Evolutionary conservation across 2,797 vertebrate species (phyloP).

Genomic region (Brachyalestes nurse): DNA sequence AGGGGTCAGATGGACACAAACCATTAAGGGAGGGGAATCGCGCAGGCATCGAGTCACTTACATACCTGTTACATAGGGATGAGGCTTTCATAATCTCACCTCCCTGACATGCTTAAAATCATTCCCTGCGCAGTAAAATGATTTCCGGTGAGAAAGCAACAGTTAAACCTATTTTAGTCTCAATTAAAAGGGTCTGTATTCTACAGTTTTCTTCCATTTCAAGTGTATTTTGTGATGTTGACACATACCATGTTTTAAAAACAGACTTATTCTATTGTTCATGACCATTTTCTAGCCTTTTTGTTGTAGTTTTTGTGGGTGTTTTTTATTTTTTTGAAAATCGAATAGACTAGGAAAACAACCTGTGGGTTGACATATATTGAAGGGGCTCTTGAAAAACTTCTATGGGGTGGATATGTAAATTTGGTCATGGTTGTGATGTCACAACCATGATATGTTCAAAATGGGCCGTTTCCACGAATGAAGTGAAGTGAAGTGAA

Average conservation of each 20-base stretch:
- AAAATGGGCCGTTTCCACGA: neutral
- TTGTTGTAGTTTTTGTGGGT: no score
- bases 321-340: no score
- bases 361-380: no score
- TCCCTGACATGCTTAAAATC: neutral
- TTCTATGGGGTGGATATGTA: neutral
- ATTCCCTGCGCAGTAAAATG: neutral
- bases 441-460: neutral
- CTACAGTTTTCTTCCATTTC: neutral
- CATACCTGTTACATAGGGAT: constrained; percentile 22
- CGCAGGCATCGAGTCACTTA: constrained; percentile 25
- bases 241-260: neutral
- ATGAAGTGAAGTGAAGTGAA: no score
- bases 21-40: neutral
- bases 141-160: neutral
- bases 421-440: neutral
- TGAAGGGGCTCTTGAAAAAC: no score
- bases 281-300: no score
- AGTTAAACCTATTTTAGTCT: neutral
- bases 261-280: no score
- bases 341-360: no score
- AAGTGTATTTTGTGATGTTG: neutral
- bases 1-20: constrained; percentile 64
- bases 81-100: neutral
- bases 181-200: neutral